These are phyloP conservation scores for Probosciger aterrimus DNA, from an alignment of 2,113 vertebrate genomes.

Conservation along the genomic window DNA sequence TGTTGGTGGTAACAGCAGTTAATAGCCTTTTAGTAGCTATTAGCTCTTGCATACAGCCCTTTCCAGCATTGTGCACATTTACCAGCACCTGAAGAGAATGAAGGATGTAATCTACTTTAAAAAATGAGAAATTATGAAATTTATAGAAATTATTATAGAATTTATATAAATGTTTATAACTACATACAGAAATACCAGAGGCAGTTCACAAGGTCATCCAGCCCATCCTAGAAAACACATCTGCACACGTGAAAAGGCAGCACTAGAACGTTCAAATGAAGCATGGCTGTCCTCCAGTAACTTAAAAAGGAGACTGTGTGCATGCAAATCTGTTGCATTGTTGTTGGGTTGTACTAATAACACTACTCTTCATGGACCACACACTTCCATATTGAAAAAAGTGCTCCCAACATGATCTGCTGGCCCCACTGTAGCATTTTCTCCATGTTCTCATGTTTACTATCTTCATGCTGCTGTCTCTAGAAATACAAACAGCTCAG, in stretches of 20 bases:
- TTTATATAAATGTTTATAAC: not conserved
- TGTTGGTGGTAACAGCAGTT: not conserved
- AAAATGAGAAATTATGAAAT: not conserved
- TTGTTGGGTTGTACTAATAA: not conserved
- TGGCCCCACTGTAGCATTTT: not conserved
- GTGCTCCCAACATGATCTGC: not conserved
- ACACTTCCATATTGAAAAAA: not conserved
- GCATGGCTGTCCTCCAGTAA: not conserved
- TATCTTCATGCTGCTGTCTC: not conserved
- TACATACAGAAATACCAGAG: not conserved
- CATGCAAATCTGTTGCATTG: not conserved
- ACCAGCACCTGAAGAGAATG: not conserved
- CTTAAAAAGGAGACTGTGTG: not conserved
- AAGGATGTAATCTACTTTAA: not conserved
- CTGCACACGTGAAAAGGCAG: not conserved
- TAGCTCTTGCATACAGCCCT: not conserved
- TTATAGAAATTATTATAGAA: not conserved
- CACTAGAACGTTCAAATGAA: not conserved
- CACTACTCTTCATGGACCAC: not conserved
- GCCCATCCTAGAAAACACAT: not conserved
- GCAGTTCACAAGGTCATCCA: not conserved
- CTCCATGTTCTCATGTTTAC: fast-evolving
- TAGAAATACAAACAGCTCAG: not conserved
- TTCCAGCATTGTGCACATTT: not conserved
- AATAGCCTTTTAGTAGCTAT: not conserved